Percentiles rank a stretch among this genome's conserved stretches.
phyloP scores from a whole-genome alignment of 2,888 invertebrate genomes.

The Gibbula magus region DNA sequence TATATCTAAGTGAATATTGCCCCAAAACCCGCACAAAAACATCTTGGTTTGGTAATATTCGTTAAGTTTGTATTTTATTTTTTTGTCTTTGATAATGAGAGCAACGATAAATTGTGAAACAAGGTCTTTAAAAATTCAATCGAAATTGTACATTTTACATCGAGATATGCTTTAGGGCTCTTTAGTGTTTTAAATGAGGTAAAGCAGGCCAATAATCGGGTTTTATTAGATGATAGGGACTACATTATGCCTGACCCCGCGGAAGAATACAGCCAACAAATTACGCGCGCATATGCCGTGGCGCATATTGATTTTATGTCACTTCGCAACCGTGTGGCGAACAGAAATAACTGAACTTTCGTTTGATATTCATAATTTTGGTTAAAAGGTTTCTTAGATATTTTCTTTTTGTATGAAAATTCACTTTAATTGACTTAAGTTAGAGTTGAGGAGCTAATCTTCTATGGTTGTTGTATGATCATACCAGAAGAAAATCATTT shows the following conservation, averaged over 20 bases:
- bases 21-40: background rate
- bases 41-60: background rate
- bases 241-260: constrained; percentile 24
- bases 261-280: constrained; percentile 13
- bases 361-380: too few species aligned
- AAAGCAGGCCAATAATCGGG: background rate
- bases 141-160: background rate
- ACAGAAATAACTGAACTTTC: too few species aligned
- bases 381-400: too few species aligned
- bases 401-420: too few species aligned
- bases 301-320: background rate
- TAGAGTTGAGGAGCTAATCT: too few species aligned
- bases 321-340: too few species aligned
- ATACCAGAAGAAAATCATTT: too few species aligned
- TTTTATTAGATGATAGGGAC: constrained; percentile 14
- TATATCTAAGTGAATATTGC: background rate
- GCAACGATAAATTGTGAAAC: background rate
- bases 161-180: constrained; percentile 5
- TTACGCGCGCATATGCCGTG: constrained; percentile 9
- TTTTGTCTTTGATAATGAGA: background rate
- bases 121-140: background rate
- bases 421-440: too few species aligned
- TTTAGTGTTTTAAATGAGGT: background rate
- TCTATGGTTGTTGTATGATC: too few species aligned
- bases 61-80: background rate